These are phyloP conservation scores for Catocala fraxini DNA, from an alignment of 2,888 invertebrate genomes.

Conservation along the genomic window DNA sequence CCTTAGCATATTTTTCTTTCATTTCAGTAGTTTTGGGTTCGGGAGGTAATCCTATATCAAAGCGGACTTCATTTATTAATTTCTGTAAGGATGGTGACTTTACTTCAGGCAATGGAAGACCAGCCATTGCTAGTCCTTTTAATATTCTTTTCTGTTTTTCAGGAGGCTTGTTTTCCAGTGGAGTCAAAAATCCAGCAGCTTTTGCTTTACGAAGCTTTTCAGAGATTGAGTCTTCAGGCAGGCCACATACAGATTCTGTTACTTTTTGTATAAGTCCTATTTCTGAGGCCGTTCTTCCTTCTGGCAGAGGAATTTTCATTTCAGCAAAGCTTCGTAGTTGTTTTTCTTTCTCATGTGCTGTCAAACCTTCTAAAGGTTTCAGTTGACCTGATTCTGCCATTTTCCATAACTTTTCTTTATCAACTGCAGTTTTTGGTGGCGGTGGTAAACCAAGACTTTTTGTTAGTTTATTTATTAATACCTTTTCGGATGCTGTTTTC, in stretches of 20 bases:
- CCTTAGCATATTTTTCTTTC: conserved; percentile 30
- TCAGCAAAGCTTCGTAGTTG: no score
- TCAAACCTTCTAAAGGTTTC: no score
- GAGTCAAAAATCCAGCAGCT: conserved; percentile 43
- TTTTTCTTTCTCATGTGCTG: no score
- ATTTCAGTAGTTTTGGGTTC: conserved; percentile 20
- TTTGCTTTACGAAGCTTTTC: no score
- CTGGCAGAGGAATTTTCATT: no score
- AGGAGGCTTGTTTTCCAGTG: conserved; percentile 48
- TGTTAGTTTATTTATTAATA: conserved; percentile 44
- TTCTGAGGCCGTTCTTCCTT: no score
- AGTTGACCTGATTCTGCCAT: not conserved
- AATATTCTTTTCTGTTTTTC: conserved; percentile 48
- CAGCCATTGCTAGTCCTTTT: conserved; percentile 35
- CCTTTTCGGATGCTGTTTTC: conserved; percentile 51
- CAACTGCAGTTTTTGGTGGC: conserved; percentile 12
- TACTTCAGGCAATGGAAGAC: conserved; percentile 54
- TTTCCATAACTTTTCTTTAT: conserved; percentile 5
- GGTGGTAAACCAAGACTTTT: conserved; percentile 21
- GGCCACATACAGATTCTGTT: no score
- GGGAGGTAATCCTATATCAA: conserved; percentile 22
- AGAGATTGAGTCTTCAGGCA: no score
- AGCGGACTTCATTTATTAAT: conserved; percentile 18
- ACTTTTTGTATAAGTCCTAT: no score
- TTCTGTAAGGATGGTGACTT: conserved; percentile 46